Evolutionary conservation across 1,140 invertebrate species (phyloP).

Genomic region (Bombus superbus): DNA sequence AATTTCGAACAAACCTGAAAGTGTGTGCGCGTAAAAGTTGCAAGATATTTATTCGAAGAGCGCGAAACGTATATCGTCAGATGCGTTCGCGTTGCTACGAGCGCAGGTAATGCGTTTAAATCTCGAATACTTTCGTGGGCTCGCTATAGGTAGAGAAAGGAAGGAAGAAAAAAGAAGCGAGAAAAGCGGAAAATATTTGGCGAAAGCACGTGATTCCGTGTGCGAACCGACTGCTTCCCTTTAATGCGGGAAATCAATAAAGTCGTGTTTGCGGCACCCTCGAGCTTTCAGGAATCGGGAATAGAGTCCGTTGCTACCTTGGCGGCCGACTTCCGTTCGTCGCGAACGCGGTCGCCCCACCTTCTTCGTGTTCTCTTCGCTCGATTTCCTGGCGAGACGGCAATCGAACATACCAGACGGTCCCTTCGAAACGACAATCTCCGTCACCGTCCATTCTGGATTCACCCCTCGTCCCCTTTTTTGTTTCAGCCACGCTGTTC

Average conservation of each 20-base stretch:
- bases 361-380: conserved; percentile 50
- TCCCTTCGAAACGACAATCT: not conserved
- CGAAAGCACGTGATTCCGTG: not conserved
- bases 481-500: not conserved
- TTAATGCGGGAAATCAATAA: conserved; percentile 78
- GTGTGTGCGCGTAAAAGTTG: no score
- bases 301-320: conserved; percentile 72
- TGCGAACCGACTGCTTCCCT: conserved; percentile 73
- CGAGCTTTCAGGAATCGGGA: conserved; percentile 67
- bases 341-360: conserved; percentile 56
- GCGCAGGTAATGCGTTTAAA: no score
- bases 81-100: fast-evolving
- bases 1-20: no score
- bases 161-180: no score
- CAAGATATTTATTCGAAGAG: no score
- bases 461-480: not conserved
- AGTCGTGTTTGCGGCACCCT: conserved; percentile 62
- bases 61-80: no score
- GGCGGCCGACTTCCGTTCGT: conserved; percentile 60
- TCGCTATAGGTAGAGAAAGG: not conserved
- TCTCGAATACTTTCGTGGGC: no score
- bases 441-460: not conserved
- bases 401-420: conserved; percentile 40
- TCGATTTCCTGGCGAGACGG: conserved; percentile 50
- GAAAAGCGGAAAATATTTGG: not conserved